phyloP scores from a whole-genome alignment of 2,888 invertebrate species.

The Hipparchia sbordonii region DNA sequence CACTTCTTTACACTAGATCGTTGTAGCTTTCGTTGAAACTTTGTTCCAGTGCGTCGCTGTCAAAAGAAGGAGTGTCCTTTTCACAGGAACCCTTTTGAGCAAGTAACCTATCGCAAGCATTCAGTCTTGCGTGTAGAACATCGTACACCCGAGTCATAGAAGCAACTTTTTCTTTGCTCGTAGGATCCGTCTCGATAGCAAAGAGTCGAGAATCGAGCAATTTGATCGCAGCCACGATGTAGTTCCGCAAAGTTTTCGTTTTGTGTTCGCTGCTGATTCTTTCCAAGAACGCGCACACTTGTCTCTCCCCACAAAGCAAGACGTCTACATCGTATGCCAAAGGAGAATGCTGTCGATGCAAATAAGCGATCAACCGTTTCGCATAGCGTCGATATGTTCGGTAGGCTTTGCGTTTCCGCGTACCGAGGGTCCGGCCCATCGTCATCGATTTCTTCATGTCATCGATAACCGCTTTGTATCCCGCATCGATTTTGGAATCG shows the following conservation, averaged over 20 bases:
- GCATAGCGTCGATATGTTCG: constrained; percentile 78
- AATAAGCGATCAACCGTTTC: constrained; percentile 73
- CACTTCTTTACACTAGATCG: constrained; percentile 57
- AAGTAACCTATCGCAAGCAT: constrained; percentile 71
- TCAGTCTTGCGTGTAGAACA: constrained; percentile 70
- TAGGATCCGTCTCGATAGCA: constrained; percentile 77
- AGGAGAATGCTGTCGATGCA: constrained; percentile 78
- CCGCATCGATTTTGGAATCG: constrained; percentile 79
- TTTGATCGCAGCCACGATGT: constrained; percentile 78
- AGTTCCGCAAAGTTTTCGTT: constrained; percentile 76
- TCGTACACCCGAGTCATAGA: constrained; percentile 79
- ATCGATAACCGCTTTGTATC: constrained; percentile 80
- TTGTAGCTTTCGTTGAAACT: constrained; percentile 70
- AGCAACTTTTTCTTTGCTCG: constrained; percentile 77
- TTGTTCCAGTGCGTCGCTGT: constrained; percentile 67
- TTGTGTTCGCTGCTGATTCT: constrained; percentile 76
- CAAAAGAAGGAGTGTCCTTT: constrained; percentile 59
- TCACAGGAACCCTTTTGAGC: constrained; percentile 63
- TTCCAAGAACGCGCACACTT: constrained; percentile 76
- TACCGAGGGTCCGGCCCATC: constrained; percentile 73
- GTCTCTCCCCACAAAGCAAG: constrained; percentile 73
- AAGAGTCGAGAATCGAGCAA: constrained; percentile 76
- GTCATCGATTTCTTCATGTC: constrained; percentile 82
- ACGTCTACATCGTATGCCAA: constrained; percentile 79
- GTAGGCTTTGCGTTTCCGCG: constrained; percentile 76